A percentile compares a stretch with the other conserved stretches of the same genome.
Evolutionary conservation across 1,140 invertebrate species (phyloP).

Genomic region (Chionoecetes opilio): DNA sequence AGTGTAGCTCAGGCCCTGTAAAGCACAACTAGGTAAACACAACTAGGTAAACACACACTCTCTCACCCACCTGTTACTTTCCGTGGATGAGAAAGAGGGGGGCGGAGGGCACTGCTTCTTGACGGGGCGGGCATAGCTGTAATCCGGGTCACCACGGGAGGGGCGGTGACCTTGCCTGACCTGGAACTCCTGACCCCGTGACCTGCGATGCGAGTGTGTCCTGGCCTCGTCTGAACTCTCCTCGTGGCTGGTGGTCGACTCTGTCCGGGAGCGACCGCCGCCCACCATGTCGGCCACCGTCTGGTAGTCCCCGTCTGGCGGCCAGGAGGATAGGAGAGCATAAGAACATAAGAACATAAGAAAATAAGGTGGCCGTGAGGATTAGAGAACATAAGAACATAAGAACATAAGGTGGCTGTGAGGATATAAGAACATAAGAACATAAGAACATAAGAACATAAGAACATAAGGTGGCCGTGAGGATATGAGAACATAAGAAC

Average conservation of each 20-base stretch:
- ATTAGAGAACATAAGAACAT: no score
- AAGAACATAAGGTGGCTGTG: no score
- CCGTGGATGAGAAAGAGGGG: conserved; percentile 68
- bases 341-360: no score
- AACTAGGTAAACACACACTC: no score
- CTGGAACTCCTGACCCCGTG: conserved; percentile 55
- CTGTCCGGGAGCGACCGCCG: conserved; percentile 64
- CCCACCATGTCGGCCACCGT: conserved; percentile 75
- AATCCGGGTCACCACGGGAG: conserved; percentile 73
- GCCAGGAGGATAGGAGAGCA: not conserved
- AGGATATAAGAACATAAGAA: no score
- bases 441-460: no score
- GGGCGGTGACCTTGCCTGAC: conserved; percentile 61
- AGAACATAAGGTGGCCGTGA: no score
- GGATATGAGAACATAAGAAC: no score
- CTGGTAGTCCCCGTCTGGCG: conserved; percentile 71
- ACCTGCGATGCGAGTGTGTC: not conserved
- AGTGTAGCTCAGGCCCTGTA: no score
- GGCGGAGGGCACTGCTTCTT: conserved; percentile 73
- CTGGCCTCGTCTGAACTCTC: conserved; percentile 75
- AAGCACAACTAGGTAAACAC: no score
- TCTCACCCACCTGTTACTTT: conserved; percentile 68
- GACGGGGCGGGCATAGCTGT: conserved; percentile 75
- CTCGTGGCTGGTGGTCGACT: conserved; percentile 76
- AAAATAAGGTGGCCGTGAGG: no score